Evolutionary conservation across 2,113 vertebrate species (phyloP), one percentile per base, ranked within the genome.

Genomic region (Hyaena hyaena): DNA sequence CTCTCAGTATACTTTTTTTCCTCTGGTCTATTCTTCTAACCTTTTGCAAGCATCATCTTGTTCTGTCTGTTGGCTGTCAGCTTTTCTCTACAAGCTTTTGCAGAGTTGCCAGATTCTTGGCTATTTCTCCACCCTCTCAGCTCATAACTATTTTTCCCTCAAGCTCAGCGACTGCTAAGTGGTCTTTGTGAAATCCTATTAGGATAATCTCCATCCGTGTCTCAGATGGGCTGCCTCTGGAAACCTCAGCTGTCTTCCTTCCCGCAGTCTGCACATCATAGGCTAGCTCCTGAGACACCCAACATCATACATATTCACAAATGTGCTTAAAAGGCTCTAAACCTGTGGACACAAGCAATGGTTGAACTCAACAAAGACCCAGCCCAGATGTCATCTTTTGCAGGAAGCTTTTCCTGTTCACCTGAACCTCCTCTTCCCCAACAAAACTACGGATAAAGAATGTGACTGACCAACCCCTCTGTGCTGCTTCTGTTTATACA

Each of bases 171-270:
- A 96, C 66, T 93, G 81, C 35, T 96, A 97, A 96, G 96, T 96
- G 96, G 95, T 95, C 96, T 97, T 96, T 96, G 81, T 90, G 90
- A 98, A 98, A 97, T 96, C 95, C 96, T 98, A 97, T 98, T 98
- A 97, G 94, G 90, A 93, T 97, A 96, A 98, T 96, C 96, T 96
- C 93, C 93, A 45, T 87, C 87, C 4, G 0, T 74, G 92, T 88
- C 92, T 92, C 93, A 82, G 80, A 68, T 92, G 85, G 80, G 39
- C 69, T 96, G 95, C 90, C 66, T 96, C 90, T 97, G 58, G 87
- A 88, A 96, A 83, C 80, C 31, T 88, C 94, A 82, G 92, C 45
- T 21, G 2, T 74, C 94, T 90, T 83, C 90, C 65, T 55, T 45
- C 26, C 80, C 82, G 63, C 14, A 4, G 48, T n/a, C n/a, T 53